phyloP scores from a whole-genome alignment of 1,140 invertebrate genomes.

The Schlechtendalia chinensis region DNA sequence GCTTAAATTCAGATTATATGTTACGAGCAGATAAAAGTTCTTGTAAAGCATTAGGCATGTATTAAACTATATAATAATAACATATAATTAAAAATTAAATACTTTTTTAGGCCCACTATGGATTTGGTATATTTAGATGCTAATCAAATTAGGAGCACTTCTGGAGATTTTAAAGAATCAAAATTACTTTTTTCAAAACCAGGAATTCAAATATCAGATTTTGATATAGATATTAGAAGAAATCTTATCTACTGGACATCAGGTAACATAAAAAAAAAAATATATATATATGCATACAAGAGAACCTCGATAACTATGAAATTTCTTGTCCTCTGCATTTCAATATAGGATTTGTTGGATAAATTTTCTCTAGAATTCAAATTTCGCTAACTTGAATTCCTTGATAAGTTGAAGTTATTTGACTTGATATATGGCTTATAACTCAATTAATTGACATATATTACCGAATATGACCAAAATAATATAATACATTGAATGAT shows the following conservation, averaged over 20 bases:
- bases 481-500: no score
- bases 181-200: slow-evolving; percentile 51
- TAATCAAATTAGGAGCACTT: slow-evolving; percentile 52
- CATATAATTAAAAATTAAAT: not conserved
- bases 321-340: no score
- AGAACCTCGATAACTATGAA: no score
- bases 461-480: no score
- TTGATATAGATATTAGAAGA: slow-evolving; percentile 54
- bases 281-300: no score
- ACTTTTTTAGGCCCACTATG: slow-evolving; percentile 53
- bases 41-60: slow-evolving; percentile 64
- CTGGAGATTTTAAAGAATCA: slow-evolving; percentile 51
- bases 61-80: not conserved
- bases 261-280: no score
- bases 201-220: slow-evolving; percentile 52
- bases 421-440: no score
- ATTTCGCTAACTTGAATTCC: no score
- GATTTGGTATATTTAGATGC: slow-evolving; percentile 51
- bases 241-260: slow-evolving; percentile 54
- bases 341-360: no score
- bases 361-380: no score
- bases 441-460: no score
- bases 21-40: slow-evolving; percentile 66
- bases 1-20: slow-evolving; percentile 70
- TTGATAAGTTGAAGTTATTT: no score